Percentiles rank a stretch among this genome's conserved stretches.
These are phyloP conservation scores for Cheilosia impressa DNA, from an alignment of 2,888 invertebrate species.

Conservation along the genomic window DNA sequence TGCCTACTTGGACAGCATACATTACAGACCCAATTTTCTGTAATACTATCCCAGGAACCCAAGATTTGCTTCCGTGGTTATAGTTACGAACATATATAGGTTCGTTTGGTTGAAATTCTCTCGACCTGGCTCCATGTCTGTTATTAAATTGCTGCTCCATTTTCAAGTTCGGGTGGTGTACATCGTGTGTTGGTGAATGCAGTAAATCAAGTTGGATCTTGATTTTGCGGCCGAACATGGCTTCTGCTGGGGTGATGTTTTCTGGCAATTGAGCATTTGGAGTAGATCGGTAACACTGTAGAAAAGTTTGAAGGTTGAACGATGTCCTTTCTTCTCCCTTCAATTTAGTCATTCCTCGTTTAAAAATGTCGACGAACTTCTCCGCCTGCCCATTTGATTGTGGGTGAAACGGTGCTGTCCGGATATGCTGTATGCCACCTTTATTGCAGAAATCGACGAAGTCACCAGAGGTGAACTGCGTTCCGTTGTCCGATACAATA, in stretches of 20 bases:
- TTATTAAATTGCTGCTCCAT: slow-evolving; percentile 21
- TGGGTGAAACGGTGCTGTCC: slow-evolving; percentile 71
- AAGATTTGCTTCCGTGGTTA: background rate
- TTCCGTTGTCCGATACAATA: slow-evolving; percentile 72
- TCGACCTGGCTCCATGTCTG: no score
- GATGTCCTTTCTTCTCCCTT: slow-evolving; percentile 12
- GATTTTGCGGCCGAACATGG: slow-evolving; percentile 24
- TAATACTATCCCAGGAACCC: slow-evolving; percentile 5
- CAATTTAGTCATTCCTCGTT: slow-evolving; percentile 46
- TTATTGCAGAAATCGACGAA: slow-evolving; percentile 61
- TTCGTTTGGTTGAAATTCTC: slow-evolving; percentile 11
- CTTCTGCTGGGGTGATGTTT: slow-evolving; percentile 41
- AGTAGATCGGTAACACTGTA: slow-evolving; percentile 36
- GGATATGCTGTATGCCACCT: slow-evolving; percentile 68
- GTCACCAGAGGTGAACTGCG: slow-evolving; percentile 53
- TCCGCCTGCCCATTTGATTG: slow-evolving; percentile 76
- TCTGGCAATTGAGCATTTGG: slow-evolving; percentile 31
- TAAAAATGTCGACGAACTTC: slow-evolving; percentile 76
- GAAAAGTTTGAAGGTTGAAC: slow-evolving; percentile 19
- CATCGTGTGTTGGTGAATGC: background rate
- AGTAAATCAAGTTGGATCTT: slow-evolving; percentile 22
- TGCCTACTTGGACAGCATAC: slow-evolving; percentile 24
- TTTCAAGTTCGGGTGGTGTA: background rate
- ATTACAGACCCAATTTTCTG: slow-evolving; percentile 13
- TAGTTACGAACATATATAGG: slow-evolving; percentile 12